Conservation (phyloP, 2,888 invertebrate genomes). For the Lasius fuliginosus region DNA sequence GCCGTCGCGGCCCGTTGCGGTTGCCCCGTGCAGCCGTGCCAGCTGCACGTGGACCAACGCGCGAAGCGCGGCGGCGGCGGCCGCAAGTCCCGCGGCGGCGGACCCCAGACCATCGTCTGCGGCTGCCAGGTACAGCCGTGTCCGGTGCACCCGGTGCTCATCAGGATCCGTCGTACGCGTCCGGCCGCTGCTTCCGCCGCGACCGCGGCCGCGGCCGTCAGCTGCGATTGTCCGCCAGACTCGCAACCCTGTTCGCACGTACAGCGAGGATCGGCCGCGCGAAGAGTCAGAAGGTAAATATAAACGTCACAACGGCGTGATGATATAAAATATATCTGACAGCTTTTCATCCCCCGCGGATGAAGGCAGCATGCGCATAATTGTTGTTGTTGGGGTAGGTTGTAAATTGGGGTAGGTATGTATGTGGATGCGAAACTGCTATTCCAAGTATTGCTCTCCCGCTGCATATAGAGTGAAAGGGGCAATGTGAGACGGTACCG, state of each 20-base stretch:
- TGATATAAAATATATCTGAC: not conserved
- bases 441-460: not conserved
- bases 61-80: slow-evolving; percentile 79
- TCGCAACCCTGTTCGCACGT: slow-evolving; percentile 82
- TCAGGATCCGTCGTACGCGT: slow-evolving; percentile 82
- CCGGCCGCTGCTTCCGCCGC: slow-evolving; percentile 60
- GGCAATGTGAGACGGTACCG: not conserved
- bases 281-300: slow-evolving; percentile 81
- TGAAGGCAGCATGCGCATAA: not conserved
- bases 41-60: slow-evolving; percentile 84
- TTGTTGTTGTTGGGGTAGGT: slow-evolving; percentile 22
- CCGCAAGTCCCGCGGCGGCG: slow-evolving; percentile 80
- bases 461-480: not conserved
- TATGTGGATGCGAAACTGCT: not conserved
- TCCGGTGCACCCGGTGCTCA: slow-evolving; percentile 84
- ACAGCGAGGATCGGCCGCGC: slow-evolving; percentile 72
- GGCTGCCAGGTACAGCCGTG: slow-evolving; percentile 84
- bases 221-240: slow-evolving; percentile 83
- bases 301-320: slow-evolving; percentile 34
- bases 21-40: slow-evolving; percentile 83
- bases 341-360: not conserved
- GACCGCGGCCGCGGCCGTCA: slow-evolving; percentile 37
- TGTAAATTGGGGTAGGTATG: slow-evolving; percentile 5
- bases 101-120: slow-evolving; percentile 84
- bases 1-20: slow-evolving; percentile 80